Percentiles rank a stretch among this genome's conserved stretches.
Evolutionary conservation across 1,140 invertebrate species (phyloP).

Genomic region (Penaeus chinensis): DNA sequence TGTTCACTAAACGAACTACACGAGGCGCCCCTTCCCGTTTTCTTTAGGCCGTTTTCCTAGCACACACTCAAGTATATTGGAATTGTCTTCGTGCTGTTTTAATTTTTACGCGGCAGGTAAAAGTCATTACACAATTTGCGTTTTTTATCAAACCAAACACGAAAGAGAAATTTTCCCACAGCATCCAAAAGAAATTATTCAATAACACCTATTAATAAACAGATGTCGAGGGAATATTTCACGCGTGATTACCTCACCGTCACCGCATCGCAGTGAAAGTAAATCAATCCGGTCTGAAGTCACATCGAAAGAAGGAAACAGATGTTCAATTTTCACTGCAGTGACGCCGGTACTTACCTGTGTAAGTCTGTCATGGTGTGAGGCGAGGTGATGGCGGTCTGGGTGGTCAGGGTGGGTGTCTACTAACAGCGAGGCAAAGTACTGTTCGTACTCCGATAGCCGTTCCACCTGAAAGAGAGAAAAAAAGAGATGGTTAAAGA

Average conservation of each 20-base stretch:
- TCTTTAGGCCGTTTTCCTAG: neutral
- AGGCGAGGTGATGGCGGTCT: constrained; percentile 48
- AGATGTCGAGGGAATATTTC: no score
- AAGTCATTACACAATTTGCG: no score
- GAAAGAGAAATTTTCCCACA: neutral
- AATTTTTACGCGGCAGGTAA: no score
- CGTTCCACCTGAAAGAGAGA: constrained; percentile 57
- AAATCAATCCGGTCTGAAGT: no score
- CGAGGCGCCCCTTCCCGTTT: constrained; percentile 17
- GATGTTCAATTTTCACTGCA: no score
- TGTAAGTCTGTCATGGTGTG: constrained; percentile 57
- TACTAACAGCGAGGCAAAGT: constrained; percentile 61
- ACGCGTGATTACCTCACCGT: no score
- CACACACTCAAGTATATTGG: constrained; percentile 2
- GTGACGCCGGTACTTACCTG: constrained; percentile 30
- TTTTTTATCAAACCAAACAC: no score
- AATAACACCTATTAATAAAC: neutral
- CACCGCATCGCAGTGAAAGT: no score
- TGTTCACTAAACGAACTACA: neutral
- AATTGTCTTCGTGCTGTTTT: no score
- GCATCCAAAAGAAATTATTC: neutral
- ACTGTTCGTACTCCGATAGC: constrained; percentile 61
- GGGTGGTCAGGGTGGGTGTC: constrained; percentile 63
- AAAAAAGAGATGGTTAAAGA: no score
- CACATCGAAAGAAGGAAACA: no score